Evolutionary conservation across 2,113 vertebrate genomes (phyloP), one percentile per base, ranked within the genome.

Genomic region (Paralichthys olivaceus): DNA sequence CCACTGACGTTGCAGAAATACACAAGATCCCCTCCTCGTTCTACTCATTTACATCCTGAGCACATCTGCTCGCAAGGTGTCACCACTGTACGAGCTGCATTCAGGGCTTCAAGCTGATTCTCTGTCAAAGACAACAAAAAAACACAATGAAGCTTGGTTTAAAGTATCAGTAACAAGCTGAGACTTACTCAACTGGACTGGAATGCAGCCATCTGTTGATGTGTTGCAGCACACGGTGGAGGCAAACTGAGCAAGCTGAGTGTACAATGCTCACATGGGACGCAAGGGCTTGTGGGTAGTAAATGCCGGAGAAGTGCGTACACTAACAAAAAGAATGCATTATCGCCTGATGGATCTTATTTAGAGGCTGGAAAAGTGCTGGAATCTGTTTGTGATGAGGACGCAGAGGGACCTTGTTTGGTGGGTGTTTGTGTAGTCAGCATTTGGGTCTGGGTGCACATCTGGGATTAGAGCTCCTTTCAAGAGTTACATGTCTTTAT

Each of bases 61-160:
- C 67, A 86, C 83, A 89, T 86, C 80, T 89, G 85, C 72, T 68
- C 17, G 2, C 85, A 82, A 77, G 77, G 59, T 87, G 68, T 67
- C 73, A 60, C 49, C 12, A 5, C 62, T 2, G 32, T 53, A 40
- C 23, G 63, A 56, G 59, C 37, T 51, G 53, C 58, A 59, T 69
- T 62, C 43, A 75, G 70, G 32, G 26, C 68, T 85, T 72, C 66
- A 71, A 64, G 70, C 49, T 59, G 40, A 81, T 77, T 20, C 17
- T 67, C 57, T 64, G 67, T 82, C 74, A 75, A 66, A 77, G 34
- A 74, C 43, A 26, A 72, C 57, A 47, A 68, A 4, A 45, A 71
- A 11, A 7, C 17, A 55, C 19, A 20, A 67, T 26, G 37, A 58
- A 12, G 37, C 37, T 2, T n/a, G 58, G 60, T 60, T 55, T 34